A percentile compares a stretch with the other conserved stretches of the same genome.
Evolutionary conservation across 1,140 invertebrate species (phyloP).

Genomic region (Lepidurus apus): DNA sequence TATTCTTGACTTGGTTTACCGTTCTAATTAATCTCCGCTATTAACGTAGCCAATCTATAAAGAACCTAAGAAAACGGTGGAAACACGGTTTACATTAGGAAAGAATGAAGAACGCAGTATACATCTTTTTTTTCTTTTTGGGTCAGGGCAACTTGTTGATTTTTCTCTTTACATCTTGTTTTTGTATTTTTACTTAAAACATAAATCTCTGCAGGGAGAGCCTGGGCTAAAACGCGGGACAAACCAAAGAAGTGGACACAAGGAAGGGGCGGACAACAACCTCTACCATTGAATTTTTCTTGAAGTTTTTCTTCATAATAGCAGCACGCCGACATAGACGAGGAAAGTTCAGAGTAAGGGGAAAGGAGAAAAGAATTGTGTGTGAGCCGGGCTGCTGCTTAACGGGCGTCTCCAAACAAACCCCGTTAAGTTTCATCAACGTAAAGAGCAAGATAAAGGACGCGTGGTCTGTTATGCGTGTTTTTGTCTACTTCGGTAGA

Average conservation of each 20-base stretch:
- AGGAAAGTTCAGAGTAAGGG: neutral
- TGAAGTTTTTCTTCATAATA: neutral
- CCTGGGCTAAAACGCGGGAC: slow-evolving; percentile 7
- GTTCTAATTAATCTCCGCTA: neutral
- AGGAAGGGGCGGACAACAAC: slow-evolving; percentile 20
- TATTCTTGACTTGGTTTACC: neutral
- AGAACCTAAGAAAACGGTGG: too few relatives aligned
- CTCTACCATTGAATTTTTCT: slow-evolving; percentile 11
- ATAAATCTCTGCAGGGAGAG: slow-evolving; percentile 17
- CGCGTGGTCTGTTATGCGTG: neutral
- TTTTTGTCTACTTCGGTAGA: neutral
- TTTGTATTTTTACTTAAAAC: slow-evolving; percentile 17
- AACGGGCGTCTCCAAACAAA: neutral
- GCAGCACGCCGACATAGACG: neutral
- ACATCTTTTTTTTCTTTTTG: neutral
- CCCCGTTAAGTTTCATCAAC: neutral
- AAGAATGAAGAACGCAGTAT: neutral
- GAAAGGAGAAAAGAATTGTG: neutral
- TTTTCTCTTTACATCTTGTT: slow-evolving; percentile 20
- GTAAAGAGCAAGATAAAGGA: neutral
- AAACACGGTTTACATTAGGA: neutral
- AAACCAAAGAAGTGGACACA: slow-evolving; percentile 21
- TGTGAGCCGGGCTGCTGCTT: neutral
- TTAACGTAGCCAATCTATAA: neutral
- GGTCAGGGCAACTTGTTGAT: neutral